phyloP scores from a whole-genome alignment of 2,888 invertebrate species.

The Folsomia manolachei region DNA sequence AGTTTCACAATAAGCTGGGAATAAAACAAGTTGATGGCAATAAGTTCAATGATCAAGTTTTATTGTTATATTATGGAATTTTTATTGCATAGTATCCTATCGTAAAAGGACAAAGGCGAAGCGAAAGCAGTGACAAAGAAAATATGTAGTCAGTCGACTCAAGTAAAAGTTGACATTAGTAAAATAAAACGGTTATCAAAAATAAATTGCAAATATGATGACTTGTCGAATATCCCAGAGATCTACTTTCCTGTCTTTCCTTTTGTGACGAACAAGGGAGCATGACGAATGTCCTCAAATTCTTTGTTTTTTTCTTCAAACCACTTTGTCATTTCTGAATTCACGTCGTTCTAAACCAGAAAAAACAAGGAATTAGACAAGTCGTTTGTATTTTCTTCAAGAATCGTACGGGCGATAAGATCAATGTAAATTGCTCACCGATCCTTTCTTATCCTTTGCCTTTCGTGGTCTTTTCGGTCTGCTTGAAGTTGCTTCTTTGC shows the following conservation, averaged over 20 bases:
- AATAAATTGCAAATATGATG: not conserved
- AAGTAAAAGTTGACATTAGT: not conserved
- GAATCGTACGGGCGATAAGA: too few relatives aligned
- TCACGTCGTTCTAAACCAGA: too few relatives aligned
- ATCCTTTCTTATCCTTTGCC: too few relatives aligned
- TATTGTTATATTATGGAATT: not conserved
- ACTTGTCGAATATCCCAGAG: not conserved
- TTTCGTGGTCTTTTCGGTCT: too few relatives aligned
- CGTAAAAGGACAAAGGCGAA: too few relatives aligned
- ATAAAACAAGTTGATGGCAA: too few relatives aligned
- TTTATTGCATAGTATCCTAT: too few relatives aligned
- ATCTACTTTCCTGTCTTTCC: not conserved
- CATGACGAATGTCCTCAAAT: constrained; percentile 38
- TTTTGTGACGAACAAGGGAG: constrained; percentile 26
- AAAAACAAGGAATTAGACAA: too few relatives aligned
- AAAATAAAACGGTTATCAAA: not conserved
- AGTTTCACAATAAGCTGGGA: not conserved
- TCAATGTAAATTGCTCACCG: too few relatives aligned
- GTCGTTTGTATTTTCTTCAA: too few relatives aligned
- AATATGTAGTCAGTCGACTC: not conserved
- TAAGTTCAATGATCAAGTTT: not conserved
- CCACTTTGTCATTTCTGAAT: constrained; percentile 34
- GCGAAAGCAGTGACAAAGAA: not conserved
- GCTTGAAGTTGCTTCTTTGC: not conserved
- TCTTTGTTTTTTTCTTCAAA: constrained; percentile 40